Evolutionary conservation across 2,888 invertebrate species (phyloP).

Genomic region (Lasioglossum pauxillum): DNA sequence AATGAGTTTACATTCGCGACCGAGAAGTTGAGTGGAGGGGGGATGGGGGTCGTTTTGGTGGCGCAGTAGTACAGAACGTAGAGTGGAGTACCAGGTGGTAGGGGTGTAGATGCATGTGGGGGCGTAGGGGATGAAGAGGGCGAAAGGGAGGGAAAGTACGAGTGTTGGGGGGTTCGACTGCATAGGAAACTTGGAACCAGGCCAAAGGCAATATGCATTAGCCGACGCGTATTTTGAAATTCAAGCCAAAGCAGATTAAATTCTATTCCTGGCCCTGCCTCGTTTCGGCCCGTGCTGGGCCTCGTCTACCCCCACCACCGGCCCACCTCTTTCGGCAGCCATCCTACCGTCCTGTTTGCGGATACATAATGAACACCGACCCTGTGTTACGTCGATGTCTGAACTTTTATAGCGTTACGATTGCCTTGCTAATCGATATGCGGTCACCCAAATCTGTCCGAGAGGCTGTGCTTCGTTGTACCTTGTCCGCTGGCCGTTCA

Average conservation of each 20-base stretch:
- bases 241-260: slow-evolving; percentile 83
- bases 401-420: slow-evolving; percentile 60
- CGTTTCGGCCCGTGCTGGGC: slow-evolving; percentile 36
- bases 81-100: not conserved
- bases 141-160: slow-evolving; percentile 38
- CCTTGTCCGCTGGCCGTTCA: slow-evolving; percentile 21
- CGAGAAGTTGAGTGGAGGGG: not conserved
- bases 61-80: slow-evolving; percentile 31
- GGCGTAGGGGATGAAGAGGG: slow-evolving; percentile 13
- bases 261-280: slow-evolving; percentile 71
- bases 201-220: slow-evolving; percentile 83
- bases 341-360: slow-evolving; percentile 59
- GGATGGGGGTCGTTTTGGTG: slow-evolving; percentile 24
- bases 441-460: slow-evolving; percentile 47
- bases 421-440: slow-evolving; percentile 61
- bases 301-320: slow-evolving; percentile 21
- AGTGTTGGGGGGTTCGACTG: slow-evolving; percentile 67
- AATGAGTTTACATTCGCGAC: slow-evolving; percentile 80
- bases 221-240: slow-evolving; percentile 81
- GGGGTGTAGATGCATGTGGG: not conserved
- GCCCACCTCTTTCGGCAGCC: slow-evolving; percentile 28
- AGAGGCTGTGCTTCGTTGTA: slow-evolving; percentile 12
- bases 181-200: slow-evolving; percentile 77
- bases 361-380: slow-evolving; percentile 72
- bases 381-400: slow-evolving; percentile 49